These are phyloP conservation scores for Drosophila meridiana DNA, from an alignment of 2,888 invertebrate species.

Conservation along the genomic window DNA sequence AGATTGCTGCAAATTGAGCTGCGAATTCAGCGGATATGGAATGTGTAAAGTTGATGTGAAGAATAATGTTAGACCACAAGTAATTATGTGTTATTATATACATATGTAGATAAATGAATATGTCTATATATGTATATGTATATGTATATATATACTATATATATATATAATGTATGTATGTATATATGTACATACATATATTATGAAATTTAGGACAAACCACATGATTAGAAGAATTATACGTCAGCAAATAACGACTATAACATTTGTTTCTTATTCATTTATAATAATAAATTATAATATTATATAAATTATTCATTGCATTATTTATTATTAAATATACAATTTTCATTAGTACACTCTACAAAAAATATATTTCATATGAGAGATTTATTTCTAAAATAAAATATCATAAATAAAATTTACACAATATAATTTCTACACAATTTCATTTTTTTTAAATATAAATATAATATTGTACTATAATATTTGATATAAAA, in stretches of 20 bases:
- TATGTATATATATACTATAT: neutral
- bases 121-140: neutral
- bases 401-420: neutral
- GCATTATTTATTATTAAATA: too few relatives aligned
- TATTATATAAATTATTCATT: too few relatives aligned
- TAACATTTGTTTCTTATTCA: too few relatives aligned
- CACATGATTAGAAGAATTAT: neutral
- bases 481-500: neutral
- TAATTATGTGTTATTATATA: conserved; percentile 3
- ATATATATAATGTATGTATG: neutral
- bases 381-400: neutral
- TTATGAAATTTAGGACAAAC: neutral
- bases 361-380: neutral
- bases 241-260: too few relatives aligned
- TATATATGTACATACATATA: neutral
- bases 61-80: conserved; percentile 22
- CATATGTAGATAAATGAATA: neutral
- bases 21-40: conserved; percentile 22
- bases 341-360: too few relatives aligned
- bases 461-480: neutral
- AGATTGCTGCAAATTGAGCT: conserved; percentile 21
- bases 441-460: neutral
- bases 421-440: neutral
- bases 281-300: too few relatives aligned
- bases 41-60: conserved; percentile 13